A percentile compares a stretch with the other conserved stretches of the same genome.
phyloP scores from a whole-genome alignment of 2,113 vertebrate genomes.

The Ochotona princeps region DNA sequence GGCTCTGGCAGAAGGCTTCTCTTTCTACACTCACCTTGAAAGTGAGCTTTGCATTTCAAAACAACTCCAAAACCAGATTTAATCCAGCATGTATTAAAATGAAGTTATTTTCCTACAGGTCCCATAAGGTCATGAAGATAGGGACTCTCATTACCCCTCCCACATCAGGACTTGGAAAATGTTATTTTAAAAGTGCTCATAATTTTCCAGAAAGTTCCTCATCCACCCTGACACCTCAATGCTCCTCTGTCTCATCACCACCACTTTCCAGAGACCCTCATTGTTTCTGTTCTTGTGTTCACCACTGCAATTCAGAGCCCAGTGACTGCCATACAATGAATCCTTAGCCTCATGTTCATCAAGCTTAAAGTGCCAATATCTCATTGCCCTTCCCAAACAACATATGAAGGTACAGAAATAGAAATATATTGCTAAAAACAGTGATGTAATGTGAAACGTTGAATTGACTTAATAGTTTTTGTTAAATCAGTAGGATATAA shows the following conservation, averaged over 20 bases:
- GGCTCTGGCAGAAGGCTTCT: background rate
- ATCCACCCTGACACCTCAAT: background rate
- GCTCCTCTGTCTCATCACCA: background rate
- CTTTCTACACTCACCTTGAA: background rate
- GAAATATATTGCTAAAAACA: background rate
- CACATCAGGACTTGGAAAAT: background rate
- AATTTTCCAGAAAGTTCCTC: background rate
- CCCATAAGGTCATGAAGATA: background rate
- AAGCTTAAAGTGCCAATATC: background rate
- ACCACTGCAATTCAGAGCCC: background rate
- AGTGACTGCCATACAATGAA: background rate
- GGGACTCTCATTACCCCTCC: background rate
- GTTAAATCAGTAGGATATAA: background rate
- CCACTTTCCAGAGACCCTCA: background rate
- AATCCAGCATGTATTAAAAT: constrained; percentile 10
- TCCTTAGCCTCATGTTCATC: background rate
- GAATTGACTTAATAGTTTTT: background rate
- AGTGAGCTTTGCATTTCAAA: constrained; percentile 21
- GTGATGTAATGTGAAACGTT: background rate
- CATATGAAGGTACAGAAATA: background rate
- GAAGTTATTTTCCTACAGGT: background rate
- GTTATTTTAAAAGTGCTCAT: background rate
- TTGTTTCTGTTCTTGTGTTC: background rate
- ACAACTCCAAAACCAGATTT: background rate
- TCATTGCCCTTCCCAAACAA: background rate